These are phyloP conservation scores for Octonoba sinensis DNA, from an alignment of 2,888 invertebrate species.

Conservation along the genomic window DNA sequence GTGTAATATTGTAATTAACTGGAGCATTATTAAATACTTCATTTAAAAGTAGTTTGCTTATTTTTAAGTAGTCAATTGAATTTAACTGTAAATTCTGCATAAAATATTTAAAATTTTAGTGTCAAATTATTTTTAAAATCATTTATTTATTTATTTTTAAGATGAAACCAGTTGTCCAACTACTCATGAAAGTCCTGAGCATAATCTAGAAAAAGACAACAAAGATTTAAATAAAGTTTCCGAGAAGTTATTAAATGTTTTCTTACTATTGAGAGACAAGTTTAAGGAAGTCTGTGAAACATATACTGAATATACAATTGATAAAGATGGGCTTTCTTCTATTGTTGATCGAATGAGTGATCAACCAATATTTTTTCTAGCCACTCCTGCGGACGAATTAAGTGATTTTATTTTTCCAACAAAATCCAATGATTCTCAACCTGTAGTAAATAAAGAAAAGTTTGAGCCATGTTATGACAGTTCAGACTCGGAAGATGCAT, in stretches of 20 bases:
- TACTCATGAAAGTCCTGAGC: too few species aligned
- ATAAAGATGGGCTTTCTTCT: conserved; percentile 73
- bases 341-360: conserved; percentile 72
- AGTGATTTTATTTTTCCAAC: conserved; percentile 67
- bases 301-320: conserved; percentile 74
- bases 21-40: too few species aligned
- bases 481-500: conserved; percentile 63
- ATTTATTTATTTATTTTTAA: too few species aligned
- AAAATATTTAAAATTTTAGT: too few species aligned
- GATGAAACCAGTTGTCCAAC: too few species aligned
- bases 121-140: too few species aligned
- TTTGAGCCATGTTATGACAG: conserved; percentile 46
- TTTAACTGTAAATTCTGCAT: too few species aligned
- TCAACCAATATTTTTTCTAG: conserved; percentile 76
- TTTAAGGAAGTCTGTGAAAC: conserved; percentile 74
- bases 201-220: too few species aligned
- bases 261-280: conserved; percentile 69
- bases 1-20: too few species aligned
- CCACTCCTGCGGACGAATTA: conserved; percentile 76
- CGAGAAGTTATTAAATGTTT: conserved; percentile 2
- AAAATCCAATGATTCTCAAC: conserved; percentile 32
- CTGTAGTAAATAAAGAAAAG: conserved; percentile 54
- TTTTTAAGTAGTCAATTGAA: too few species aligned
- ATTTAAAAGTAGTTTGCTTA: too few species aligned
- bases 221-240: too few species aligned